phyloP scores from a whole-genome alignment of 2,797 vertebrate species.

The Malacoctenus gilli region DNA sequence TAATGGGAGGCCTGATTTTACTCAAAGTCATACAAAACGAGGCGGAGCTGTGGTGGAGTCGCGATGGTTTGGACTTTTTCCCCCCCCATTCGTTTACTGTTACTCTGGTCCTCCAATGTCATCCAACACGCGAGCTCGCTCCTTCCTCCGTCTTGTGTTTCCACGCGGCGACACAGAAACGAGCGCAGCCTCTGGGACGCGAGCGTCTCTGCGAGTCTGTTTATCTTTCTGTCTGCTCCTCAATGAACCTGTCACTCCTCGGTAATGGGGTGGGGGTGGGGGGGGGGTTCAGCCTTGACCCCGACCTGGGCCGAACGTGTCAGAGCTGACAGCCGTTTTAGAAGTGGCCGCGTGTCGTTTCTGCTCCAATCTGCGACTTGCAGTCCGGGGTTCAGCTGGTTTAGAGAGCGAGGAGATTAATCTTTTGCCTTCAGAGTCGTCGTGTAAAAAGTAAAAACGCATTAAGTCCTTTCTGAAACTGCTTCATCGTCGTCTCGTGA shows the following conservation, averaged over 20 bases:
- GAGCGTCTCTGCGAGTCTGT: constrained; percentile 31
- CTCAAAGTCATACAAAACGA: too few species aligned
- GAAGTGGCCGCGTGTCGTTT: constrained; percentile 21
- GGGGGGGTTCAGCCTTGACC: constrained; percentile 51
- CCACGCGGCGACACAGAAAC: constrained; percentile 1
- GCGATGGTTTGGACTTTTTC: constrained; percentile 5
- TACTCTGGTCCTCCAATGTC: too few species aligned
- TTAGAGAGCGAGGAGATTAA: constrained; percentile 10
- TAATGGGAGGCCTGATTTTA: too few species aligned
- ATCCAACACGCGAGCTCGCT: too few species aligned
- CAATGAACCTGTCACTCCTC: constrained; percentile 60
- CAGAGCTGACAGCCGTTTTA: constrained; percentile 47
- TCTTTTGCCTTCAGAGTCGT: neutral
- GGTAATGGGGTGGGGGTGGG: too few species aligned
- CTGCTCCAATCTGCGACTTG: neutral
- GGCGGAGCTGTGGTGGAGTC: too few species aligned
- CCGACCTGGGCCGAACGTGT: constrained; percentile 46
- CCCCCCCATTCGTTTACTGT: too few species aligned
- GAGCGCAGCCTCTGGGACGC: neutral
- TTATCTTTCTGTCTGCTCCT: constrained; percentile 32
- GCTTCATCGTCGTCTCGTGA: too few species aligned
- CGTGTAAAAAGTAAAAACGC: too few species aligned
- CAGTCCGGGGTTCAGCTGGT: constrained; percentile 1
- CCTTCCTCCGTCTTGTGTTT: constrained; percentile 14
- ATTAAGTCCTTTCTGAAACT: too few species aligned